phyloP scores from a whole-genome alignment of 2,888 invertebrate genomes.

The Periphyllus acericola region DNA sequence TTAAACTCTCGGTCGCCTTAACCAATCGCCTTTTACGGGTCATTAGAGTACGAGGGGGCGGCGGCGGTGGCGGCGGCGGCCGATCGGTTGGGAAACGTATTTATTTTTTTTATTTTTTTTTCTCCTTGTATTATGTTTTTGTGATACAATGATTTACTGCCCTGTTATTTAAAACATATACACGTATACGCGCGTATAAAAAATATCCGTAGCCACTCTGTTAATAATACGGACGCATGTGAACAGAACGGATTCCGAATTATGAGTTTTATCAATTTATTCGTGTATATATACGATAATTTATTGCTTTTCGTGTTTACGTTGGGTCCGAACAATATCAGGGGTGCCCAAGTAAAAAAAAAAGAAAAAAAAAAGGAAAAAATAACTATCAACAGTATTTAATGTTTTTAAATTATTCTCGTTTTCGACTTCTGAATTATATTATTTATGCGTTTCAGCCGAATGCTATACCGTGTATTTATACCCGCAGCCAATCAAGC shows the following conservation, averaged over 20 bases:
- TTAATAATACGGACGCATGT: conserved; percentile 52
- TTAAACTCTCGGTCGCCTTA: conserved; percentile 61
- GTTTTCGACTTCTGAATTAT: conserved; percentile 35
- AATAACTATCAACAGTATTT: conserved; percentile 40
- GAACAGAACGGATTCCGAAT: conserved; percentile 62
- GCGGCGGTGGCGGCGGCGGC: conserved; percentile 62
- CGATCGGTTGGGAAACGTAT: conserved; percentile 62
- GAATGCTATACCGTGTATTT: not conserved
- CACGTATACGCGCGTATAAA: not conserved
- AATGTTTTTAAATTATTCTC: conserved; percentile 34
- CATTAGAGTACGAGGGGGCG: conserved; percentile 63
- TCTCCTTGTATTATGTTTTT: conserved; percentile 37
- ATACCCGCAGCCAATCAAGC: not conserved
- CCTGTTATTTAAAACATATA: conserved; percentile 49
- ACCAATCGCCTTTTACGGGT: conserved; percentile 62
- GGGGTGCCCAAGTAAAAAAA: conserved; percentile 44
- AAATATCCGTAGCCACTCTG: conserved; percentile 44
- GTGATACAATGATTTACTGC: conserved; percentile 61
- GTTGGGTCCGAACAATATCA: conserved; percentile 38
- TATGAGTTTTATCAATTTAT: conserved; percentile 62
- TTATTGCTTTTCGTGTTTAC: conserved; percentile 58
- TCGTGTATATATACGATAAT: conserved; percentile 56
- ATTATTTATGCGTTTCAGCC: conserved; percentile 15
- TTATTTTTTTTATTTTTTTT: conserved; percentile 44
- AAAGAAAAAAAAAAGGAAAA: conserved; percentile 12